Evolutionary conservation across 2,797 vertebrate species (phyloP), one percentile per base, ranked within the genome.

Genomic region (Malurus leucopterus): DNA sequence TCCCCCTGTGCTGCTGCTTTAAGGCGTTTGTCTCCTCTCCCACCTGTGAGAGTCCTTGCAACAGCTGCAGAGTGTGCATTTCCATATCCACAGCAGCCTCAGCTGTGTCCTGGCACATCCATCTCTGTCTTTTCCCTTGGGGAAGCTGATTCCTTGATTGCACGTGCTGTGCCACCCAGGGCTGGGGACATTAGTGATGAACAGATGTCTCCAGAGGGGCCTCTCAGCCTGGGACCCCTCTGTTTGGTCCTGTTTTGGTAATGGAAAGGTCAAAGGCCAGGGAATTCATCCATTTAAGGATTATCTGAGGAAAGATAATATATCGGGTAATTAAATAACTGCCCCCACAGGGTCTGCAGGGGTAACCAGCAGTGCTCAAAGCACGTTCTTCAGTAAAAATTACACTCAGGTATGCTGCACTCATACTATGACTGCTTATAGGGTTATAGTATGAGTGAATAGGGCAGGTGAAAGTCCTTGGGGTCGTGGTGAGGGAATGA

Each of bases 271-370:
- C 61, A 92, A 95, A 86, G 90, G 78, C 30, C 63, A 67, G 46
- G 38, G 76, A 84, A 75, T 92, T 86, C 5, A 95, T 91, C 76
- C 50, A 20, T 63, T 72, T 73, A 81, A 57, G 43, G 14, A 23
- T 76, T 73, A 72, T 80, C 44, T 40, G 34, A 50, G 73, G 86
- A 68, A 72, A 43, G 49, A 68, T 57, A 89, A 11, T 76, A 11
- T 32, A 32, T 57, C 71, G n/a, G 24, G 21, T 86, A 69, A 90
- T 95, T 91, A 90, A 93, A 90, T 91, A 76, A 70, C 77, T 36
- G 61, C 43, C 30, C 43, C 14, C 74, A 34, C 62, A 71, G 22
- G n/a, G 54, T 43, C 90, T 73, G 40, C 53, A 23, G 2, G 27
- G 54, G 24, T 65, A 70, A 54, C 27, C 24, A 84, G 64, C 71